These are phyloP conservation scores for Mobula hypostoma DNA, from an alignment of 2,113 vertebrate species.

Conservation along the genomic window DNA sequence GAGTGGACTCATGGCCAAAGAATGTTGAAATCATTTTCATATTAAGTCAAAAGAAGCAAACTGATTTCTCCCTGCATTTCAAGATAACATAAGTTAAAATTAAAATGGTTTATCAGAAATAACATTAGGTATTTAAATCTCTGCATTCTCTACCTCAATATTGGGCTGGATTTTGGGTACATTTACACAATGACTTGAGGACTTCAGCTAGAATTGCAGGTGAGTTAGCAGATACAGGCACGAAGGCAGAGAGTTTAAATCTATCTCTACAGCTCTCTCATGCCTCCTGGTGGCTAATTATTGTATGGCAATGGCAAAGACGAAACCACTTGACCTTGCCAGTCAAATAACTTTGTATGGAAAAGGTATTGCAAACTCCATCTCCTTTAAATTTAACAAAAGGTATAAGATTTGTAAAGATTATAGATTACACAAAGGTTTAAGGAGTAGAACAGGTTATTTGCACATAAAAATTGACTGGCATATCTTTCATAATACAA, in stretches of 20 bases:
- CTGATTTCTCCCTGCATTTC: not conserved
- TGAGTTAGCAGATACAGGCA: not conserved
- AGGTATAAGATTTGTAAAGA: not conserved
- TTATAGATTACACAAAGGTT: no score
- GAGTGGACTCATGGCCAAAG: no score
- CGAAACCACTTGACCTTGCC: not conserved
- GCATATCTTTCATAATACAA: no score
- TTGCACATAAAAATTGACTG: no score
- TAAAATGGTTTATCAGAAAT: not conserved
- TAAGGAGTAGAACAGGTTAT: no score
- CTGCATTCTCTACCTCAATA: not conserved
- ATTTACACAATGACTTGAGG: not conserved
- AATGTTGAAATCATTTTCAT: not conserved
- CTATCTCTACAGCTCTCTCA: not conserved
- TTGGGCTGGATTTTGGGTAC: not conserved
- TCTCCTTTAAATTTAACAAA: not conserved
- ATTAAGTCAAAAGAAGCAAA: not conserved
- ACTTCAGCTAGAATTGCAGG: not conserved
- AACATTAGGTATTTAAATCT: no score
- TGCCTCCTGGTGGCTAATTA: not conserved
- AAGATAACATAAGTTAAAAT: not conserved
- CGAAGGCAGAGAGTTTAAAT: not conserved
- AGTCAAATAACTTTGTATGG: not conserved
- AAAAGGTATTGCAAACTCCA: not conserved
- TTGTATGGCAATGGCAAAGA: no score